A percentile compares a stretch with the other conserved stretches of the same genome.
Conservation (phyloP, 1,140 invertebrate genomes). For the Bactericera cockerelli region DNA sequence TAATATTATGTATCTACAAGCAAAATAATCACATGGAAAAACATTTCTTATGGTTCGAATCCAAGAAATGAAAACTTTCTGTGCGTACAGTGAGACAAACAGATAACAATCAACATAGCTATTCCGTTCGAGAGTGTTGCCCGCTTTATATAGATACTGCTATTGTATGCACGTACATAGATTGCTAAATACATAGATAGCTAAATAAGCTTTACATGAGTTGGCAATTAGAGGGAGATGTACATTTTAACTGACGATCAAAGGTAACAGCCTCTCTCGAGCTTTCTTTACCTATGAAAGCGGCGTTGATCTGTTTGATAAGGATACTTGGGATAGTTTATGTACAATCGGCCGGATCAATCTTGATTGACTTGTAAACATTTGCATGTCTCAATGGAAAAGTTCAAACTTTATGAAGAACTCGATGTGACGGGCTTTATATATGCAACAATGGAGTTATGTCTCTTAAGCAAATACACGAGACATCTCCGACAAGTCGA, state of each 20-base stretch:
- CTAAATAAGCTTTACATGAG: constrained; percentile 1
- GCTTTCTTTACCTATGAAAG: constrained; percentile 3
- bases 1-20: too few species aligned
- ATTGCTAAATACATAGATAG: too few species aligned
- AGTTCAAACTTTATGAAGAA: constrained; percentile 6
- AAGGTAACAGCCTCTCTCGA: neutral
- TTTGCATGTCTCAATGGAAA: constrained; percentile 9
- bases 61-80: too few species aligned
- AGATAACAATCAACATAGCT: too few species aligned
- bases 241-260: neutral
- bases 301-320: constrained; percentile 1
- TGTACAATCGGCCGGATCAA: neutral
- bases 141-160: too few species aligned
- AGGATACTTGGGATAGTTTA: neutral
- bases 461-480: neutral
- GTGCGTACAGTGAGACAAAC: too few species aligned
- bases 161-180: too few species aligned
- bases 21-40: too few species aligned
- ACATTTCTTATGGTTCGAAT: too few species aligned
- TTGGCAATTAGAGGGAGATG: constrained; percentile 7
- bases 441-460: constrained; percentile 1
- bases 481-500: neutral
- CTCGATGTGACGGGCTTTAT: neutral
- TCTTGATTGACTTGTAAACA: constrained; percentile 9
- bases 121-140: too few species aligned